Conservation (phyloP, 2,888 invertebrate genomes). For the Drosophila prostipennis region DNA sequence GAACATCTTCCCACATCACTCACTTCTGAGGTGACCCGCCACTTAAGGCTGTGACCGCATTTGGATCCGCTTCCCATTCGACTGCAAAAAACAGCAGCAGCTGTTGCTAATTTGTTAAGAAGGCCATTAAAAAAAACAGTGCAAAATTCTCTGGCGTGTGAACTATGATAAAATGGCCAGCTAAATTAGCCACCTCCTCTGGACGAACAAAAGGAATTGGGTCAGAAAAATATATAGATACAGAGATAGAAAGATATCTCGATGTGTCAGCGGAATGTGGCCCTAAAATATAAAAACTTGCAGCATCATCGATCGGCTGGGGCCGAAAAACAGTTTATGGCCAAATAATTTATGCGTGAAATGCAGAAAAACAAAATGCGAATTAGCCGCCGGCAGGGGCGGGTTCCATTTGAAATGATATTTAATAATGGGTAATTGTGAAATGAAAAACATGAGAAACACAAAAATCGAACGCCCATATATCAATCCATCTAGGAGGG, state of each 20-base stretch:
- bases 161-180: constrained; percentile 33
- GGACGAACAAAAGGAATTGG: constrained; percentile 47
- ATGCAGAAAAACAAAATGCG: constrained; percentile 63
- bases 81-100: constrained; percentile 58
- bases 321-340: constrained; percentile 54
- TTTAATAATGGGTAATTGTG: constrained; percentile 67
- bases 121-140: constrained; percentile 58
- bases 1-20: constrained; percentile 65
- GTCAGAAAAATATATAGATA: constrained; percentile 39
- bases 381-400: constrained; percentile 38
- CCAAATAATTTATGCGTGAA: constrained; percentile 67
- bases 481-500: constrained; percentile 28
- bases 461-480: constrained; percentile 39
- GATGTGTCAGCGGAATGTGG: constrained; percentile 33
- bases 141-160: constrained; percentile 54
- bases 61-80: constrained; percentile 46
- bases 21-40: constrained; percentile 36
- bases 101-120: constrained; percentile 65
- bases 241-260: constrained; percentile 16
- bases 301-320: constrained; percentile 60
- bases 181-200: constrained; percentile 40
- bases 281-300: constrained; percentile 39
- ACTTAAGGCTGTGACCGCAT: constrained; percentile 41
- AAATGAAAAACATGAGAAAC: constrained; percentile 59
- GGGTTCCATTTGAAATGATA: constrained; percentile 65